These are phyloP conservation scores for Chaetorhynchus papuensis DNA, from an alignment of 2,113 vertebrate genomes.

Conservation along the genomic window DNA sequence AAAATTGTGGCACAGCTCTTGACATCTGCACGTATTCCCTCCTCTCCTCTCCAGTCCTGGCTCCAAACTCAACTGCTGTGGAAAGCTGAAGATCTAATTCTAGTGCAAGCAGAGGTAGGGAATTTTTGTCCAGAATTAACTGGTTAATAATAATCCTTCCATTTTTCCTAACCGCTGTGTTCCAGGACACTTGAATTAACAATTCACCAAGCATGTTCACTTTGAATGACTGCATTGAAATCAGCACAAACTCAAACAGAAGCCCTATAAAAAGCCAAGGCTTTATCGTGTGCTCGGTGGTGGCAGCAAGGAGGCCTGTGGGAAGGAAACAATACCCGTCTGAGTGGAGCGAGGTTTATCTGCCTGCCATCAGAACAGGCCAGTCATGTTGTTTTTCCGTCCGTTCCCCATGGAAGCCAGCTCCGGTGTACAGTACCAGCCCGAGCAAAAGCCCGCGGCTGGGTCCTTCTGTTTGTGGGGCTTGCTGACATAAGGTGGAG, in stretches of 20 bases:
- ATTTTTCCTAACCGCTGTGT: conserved; percentile 22
- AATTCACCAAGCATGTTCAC: conserved; percentile 60
- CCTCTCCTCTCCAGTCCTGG: not conserved
- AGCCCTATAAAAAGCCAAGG: conserved; percentile 45
- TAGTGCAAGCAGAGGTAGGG: not conserved
- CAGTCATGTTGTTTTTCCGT: conserved; percentile 63
- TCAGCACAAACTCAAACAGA: conserved; percentile 67
- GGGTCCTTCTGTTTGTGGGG: conserved; percentile 79
- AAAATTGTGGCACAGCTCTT: not conserved
- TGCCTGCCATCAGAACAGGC: conserved; percentile 65
- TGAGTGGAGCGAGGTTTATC: conserved; percentile 61
- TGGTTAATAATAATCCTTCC: conserved; percentile 66
- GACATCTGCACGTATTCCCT: not conserved
- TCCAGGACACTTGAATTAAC: conserved; percentile 60
- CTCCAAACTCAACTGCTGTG: not conserved
- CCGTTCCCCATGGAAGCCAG: conserved; percentile 44
- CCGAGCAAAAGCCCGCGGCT: conserved; percentile 69
- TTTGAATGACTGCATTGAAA: conserved; percentile 74
- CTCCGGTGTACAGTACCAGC: conserved; percentile 82
- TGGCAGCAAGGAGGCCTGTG: conserved; percentile 31
- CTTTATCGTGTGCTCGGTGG: conserved; percentile 66
- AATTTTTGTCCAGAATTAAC: not conserved
- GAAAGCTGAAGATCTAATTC: not conserved
- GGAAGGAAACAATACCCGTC: conserved; percentile 68
- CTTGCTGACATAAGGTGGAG: conserved; percentile 90